A percentile compares a stretch with the other conserved stretches of the same genome.
Conservation (phyloP, 2,888 invertebrate genomes). For the Xestia xanthographa region DNA sequence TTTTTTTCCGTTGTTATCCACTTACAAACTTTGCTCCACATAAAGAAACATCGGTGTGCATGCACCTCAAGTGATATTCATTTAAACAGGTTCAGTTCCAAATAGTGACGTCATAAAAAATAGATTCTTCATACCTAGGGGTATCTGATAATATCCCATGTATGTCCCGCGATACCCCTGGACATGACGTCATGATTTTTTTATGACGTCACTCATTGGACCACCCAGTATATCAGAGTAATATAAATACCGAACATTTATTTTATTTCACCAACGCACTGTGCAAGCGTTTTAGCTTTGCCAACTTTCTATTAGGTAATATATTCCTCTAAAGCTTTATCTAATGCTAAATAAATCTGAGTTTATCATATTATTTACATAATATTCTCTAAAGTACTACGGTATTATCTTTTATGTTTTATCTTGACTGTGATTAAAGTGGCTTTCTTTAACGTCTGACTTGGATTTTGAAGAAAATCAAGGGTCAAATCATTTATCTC, state of each 20-base stretch:
- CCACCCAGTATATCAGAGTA: not conserved
- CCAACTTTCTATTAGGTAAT: slow-evolving; percentile 40
- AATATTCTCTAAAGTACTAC: slow-evolving; percentile 64
- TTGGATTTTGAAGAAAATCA: not conserved
- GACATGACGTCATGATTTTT: not conserved
- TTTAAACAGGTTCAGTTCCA: not conserved
- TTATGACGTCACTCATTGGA: not conserved
- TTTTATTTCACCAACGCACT: slow-evolving; percentile 19
- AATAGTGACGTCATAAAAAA: not conserved
- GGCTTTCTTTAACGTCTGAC: not conserved
- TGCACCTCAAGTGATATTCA: not conserved
- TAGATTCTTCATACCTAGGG: not conserved
- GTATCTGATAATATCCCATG: not conserved
- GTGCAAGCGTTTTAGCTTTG: slow-evolving; percentile 43
- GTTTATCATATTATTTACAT: slow-evolving; percentile 71
- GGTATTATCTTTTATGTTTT: slow-evolving; percentile 48
- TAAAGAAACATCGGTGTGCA: not conserved
- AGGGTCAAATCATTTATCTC: not conserved
- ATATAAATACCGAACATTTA: slow-evolving; percentile 14
- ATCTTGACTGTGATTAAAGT: slow-evolving; percentile 53
- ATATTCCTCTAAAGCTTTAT: slow-evolving; percentile 67
- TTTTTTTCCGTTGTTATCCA: not conserved
- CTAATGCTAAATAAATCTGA: slow-evolving; percentile 69
- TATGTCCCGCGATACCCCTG: not conserved
- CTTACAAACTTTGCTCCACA: not conserved